Conservation (phyloP, 2,888 invertebrate genomes). For the Romanomermis culicivorax region DNA sequence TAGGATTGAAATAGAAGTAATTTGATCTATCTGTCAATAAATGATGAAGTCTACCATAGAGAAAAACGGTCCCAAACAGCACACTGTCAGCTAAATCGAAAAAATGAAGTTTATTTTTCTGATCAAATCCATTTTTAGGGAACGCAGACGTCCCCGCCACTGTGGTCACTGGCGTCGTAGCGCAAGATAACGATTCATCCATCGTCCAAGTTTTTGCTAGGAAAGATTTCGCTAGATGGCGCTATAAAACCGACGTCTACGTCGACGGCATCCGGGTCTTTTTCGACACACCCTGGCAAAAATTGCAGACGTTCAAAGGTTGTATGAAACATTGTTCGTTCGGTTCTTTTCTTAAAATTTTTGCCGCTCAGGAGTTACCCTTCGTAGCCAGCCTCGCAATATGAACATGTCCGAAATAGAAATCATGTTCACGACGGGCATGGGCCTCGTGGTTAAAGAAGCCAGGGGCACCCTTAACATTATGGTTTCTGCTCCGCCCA, state of each 20-base stretch:
- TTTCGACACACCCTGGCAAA: constrained; percentile 63
- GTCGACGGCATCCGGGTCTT: constrained; percentile 61
- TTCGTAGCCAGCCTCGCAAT: constrained; percentile 69
- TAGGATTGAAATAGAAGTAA: too few relatives aligned
- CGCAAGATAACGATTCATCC: constrained; percentile 59
- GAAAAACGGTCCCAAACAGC: too few relatives aligned
- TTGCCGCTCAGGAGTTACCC: constrained; percentile 46
- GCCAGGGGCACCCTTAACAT: constrained; percentile 58
- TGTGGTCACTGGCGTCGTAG: constrained; percentile 32
- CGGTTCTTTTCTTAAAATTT: neutral
- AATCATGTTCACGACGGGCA: constrained; percentile 78
- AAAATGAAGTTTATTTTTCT: too few relatives aligned
- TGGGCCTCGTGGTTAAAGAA: constrained; percentile 72
- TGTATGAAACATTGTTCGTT: constrained; percentile 15
- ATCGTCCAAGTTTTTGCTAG: constrained; percentile 62
- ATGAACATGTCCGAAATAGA: constrained; percentile 80
- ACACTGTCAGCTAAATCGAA: too few relatives aligned
- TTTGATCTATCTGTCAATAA: too few relatives aligned
- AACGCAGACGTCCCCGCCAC: constrained; percentile 14
- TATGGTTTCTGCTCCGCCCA: constrained; percentile 29
- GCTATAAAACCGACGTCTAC: constrained; percentile 69
- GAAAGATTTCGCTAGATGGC: constrained; percentile 61
- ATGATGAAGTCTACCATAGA: too few relatives aligned
- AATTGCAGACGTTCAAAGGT: constrained; percentile 76
- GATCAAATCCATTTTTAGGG: too few relatives aligned